Evolutionary conservation across 2,888 invertebrate species (phyloP).

Genomic region (Agriotes lineatus): DNA sequence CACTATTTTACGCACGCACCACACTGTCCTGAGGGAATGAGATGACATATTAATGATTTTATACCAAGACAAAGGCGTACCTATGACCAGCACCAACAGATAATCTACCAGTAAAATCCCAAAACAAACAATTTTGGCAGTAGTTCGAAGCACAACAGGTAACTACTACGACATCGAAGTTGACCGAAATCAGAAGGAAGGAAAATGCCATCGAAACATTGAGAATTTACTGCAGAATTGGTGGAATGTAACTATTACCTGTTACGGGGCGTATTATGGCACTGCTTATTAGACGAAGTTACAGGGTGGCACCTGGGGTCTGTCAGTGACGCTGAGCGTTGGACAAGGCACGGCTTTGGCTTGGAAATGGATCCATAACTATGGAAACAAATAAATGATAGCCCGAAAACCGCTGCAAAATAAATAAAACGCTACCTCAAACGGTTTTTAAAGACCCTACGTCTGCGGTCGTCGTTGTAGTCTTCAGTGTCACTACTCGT

Average conservation of each 20-base stretch:
- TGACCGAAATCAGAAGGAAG: too few species aligned
- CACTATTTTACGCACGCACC: too few species aligned
- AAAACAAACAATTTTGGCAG: too few species aligned
- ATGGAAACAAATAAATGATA: conserved; percentile 59
- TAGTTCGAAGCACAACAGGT: too few species aligned
- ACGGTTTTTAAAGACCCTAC: conserved; percentile 78
- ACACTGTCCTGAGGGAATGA: too few species aligned
- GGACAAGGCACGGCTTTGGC: conserved; percentile 76
- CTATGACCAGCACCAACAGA: background rate
- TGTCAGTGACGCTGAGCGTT: conserved; percentile 68
- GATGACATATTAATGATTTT: too few species aligned
- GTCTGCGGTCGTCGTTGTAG: conserved; percentile 79
- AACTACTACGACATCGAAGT: too few species aligned
- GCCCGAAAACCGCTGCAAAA: conserved; percentile 23
- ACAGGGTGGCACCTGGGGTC: conserved; percentile 69
- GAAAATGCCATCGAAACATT: too few species aligned
- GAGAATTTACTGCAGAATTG: too few species aligned
- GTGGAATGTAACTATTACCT: conserved; percentile 55
- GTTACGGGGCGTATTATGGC: conserved; percentile 66
- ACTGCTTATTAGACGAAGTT: conserved; percentile 67
- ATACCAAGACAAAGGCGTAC: conserved; percentile 31
- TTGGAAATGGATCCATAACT: conserved; percentile 74
- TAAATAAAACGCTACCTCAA: conserved; percentile 68
- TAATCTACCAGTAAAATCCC: background rate
- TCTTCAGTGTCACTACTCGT: conserved; percentile 91